A percentile compares a stretch with the other conserved stretches of the same genome.
Conservation (phyloP, 2,113 vertebrate species). For the Trematomus loennbergii region DNA sequence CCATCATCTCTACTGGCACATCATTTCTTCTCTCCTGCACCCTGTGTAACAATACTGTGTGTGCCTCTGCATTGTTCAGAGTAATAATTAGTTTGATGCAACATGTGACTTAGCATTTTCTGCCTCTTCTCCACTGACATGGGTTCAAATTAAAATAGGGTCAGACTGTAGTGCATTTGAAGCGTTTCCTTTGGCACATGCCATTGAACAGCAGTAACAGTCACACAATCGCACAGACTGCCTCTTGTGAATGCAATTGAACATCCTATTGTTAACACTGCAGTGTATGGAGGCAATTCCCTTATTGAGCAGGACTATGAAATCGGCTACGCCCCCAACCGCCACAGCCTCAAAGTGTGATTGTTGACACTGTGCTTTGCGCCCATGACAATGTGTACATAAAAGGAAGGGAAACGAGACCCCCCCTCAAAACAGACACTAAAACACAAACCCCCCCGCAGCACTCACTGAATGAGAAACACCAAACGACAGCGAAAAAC, state of each 20-base stretch:
- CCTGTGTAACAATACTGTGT: background rate
- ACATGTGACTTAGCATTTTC: constrained; percentile 29
- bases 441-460: constrained; percentile 5
- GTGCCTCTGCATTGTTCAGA: constrained; percentile 21
- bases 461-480: constrained; percentile 68
- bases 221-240: constrained; percentile 32
- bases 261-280: constrained; percentile 46
- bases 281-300: constrained; percentile 55
- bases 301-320: constrained; percentile 38
- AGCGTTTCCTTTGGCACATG: background rate
- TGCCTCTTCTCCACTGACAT: constrained; percentile 7
- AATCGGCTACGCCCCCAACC: constrained; percentile 58
- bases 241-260: constrained; percentile 22
- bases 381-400: constrained; percentile 59
- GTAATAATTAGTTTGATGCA: constrained; percentile 33
- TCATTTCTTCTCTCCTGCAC: constrained; percentile 1
- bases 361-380: constrained; percentile 71
- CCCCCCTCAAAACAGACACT: constrained; percentile 9
- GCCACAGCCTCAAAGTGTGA: constrained; percentile 57
- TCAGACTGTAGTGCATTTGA: constrained; percentile 14
- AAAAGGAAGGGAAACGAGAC: constrained; percentile 54
- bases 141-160: constrained; percentile 5
- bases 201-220: constrained; percentile 13
- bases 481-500: constrained; percentile 21
- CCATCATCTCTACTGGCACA: constrained; percentile 18